Conservation (phyloP, 2,888 invertebrate species). For the Spialia ferax region DNA sequence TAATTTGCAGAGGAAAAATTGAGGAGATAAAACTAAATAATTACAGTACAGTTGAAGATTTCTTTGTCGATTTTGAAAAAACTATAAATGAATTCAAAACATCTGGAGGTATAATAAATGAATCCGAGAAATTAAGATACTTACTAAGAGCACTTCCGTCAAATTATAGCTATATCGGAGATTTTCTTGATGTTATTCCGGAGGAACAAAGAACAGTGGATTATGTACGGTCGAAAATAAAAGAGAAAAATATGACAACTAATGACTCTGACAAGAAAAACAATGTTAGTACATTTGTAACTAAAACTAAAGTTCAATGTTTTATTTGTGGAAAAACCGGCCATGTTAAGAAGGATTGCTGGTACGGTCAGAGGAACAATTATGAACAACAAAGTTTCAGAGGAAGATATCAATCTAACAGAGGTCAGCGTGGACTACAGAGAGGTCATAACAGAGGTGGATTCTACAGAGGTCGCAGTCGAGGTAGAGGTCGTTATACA, state of each 20-base stretch:
- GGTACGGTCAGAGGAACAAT: background rate
- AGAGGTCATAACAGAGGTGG: background rate
- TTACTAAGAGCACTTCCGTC: constrained; percentile 46
- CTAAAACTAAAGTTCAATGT: background rate
- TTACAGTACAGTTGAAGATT: constrained; percentile 48
- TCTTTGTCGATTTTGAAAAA: constrained; percentile 41
- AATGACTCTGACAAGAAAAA: background rate
- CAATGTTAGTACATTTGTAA: background rate
- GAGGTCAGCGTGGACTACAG: background rate
- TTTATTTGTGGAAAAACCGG: background rate
- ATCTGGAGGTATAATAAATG: background rate
- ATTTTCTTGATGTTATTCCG: constrained; percentile 51
- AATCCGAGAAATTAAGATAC: background rate
- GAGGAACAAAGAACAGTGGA: constrained; percentile 50
- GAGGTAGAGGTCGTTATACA: background rate
- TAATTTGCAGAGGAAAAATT: constrained; percentile 50
- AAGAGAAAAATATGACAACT: constrained; percentile 47
- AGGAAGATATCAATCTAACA: background rate
- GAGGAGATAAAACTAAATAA: constrained; percentile 49
- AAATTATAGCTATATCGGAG: constrained; percentile 51
- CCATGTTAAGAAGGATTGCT: background rate
- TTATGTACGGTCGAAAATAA: constrained; percentile 48
- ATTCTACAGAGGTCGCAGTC: background rate
- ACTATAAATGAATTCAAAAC: background rate
- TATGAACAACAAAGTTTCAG: background rate